Evolutionary conservation across 2,113 vertebrate genomes (phyloP).

Genomic region (Podarcis muralis): DNA sequence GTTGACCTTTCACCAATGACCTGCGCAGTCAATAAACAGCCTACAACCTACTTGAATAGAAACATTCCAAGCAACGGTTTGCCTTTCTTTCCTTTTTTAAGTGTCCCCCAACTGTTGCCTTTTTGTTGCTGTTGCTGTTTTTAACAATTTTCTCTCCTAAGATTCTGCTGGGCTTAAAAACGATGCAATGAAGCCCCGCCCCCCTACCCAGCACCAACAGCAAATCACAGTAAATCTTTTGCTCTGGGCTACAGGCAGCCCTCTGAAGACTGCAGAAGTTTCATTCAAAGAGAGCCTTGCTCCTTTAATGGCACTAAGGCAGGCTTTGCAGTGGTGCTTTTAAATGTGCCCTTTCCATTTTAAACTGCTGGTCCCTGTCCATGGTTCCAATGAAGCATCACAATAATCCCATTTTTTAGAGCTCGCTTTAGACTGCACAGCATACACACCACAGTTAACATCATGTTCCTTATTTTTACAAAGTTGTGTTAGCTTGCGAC

Average conservation of each 20-base stretch:
- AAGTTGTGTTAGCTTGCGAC: not conserved
- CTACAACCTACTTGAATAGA: slow-evolving; percentile 48
- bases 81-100: not conserved
- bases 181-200: not conserved
- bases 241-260: slow-evolving; percentile 22
- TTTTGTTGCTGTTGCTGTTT: slow-evolving; percentile 8
- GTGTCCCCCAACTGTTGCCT: not conserved
- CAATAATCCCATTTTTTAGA: not conserved
- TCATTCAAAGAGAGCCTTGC: not conserved
- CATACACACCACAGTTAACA: no score
- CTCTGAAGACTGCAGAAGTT: not conserved
- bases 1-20: slow-evolving; percentile 65
- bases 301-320: not conserved
- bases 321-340: not conserved
- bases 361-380: not conserved
- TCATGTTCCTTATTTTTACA: not conserved
- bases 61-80: slow-evolving; percentile 19
- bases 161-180: not conserved
- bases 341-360: not conserved
- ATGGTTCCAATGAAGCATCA: not conserved
- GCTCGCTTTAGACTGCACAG: not conserved
- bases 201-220: slow-evolving; percentile 13
- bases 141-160: not conserved
- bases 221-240: slow-evolving; percentile 24
- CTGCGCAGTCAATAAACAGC: slow-evolving; percentile 63